phyloP scores from a whole-genome alignment of 2,888 invertebrate species.

The Eupelmus urozonus region DNA sequence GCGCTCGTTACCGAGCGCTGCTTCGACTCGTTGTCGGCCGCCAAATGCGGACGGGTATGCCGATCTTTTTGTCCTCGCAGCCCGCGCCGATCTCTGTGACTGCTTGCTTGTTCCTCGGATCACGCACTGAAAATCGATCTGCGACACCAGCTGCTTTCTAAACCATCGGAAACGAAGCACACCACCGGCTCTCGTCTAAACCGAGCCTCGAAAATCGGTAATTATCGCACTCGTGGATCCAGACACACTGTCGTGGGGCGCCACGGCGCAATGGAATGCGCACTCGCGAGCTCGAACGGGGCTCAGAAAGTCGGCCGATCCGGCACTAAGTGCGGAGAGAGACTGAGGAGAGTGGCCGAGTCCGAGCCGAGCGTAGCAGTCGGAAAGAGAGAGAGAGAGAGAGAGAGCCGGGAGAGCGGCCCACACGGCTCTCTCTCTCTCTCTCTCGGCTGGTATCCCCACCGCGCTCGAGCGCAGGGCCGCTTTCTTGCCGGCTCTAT shows the following conservation, averaged over 20 bases:
- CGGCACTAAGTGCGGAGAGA: slow-evolving; percentile 50
- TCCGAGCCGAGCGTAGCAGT: slow-evolving; percentile 12
- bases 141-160: too few species aligned
- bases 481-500: slow-evolving; percentile 73
- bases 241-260: not conserved
- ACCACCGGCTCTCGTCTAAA: too few species aligned
- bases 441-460: slow-evolving; percentile 41
- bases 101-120: too few species aligned
- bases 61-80: too few species aligned
- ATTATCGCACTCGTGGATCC: too few species aligned
- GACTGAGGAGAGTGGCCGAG: slow-evolving; percentile 36
- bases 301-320: slow-evolving; percentile 44
- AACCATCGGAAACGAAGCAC: too few species aligned
- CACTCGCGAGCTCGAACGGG: not conserved
- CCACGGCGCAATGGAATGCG: not conserved
- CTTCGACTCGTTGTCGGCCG: too few species aligned
- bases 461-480: slow-evolving; percentile 55
- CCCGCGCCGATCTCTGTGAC: too few species aligned
- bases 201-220: not conserved
- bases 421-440: slow-evolving; percentile 45
- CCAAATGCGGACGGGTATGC: too few species aligned
- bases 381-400: slow-evolving; percentile 47
- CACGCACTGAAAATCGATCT: too few species aligned
- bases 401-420: slow-evolving; percentile 32
- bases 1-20: too few species aligned